Evolutionary conservation across 2,113 vertebrate species (phyloP).

Genomic region (Pimephales promelas): DNA sequence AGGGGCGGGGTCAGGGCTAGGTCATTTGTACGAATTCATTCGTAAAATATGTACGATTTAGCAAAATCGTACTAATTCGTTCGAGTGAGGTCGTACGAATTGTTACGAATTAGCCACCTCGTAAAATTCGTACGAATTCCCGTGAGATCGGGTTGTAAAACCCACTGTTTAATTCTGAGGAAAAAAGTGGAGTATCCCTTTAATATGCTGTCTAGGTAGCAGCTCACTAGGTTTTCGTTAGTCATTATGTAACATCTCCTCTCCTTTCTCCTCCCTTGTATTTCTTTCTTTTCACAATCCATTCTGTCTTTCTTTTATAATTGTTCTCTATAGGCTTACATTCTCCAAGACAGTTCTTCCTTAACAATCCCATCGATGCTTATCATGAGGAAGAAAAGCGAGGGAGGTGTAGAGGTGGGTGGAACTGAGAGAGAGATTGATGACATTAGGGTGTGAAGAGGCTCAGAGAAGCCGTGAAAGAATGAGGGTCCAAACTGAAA

Average conservation of each 20-base stretch:
- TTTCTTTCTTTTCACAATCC: not conserved
- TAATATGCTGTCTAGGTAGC: not conserved
- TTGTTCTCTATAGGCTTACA: not conserved
- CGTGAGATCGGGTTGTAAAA: no score
- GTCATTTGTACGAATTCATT: no score
- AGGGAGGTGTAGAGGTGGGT: not conserved
- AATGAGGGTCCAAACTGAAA: not conserved
- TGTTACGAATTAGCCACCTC: no score
- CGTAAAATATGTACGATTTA: no score
- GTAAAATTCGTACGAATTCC: no score
- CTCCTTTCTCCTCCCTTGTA: not conserved
- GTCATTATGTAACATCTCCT: not conserved
- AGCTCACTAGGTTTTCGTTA: not conserved
- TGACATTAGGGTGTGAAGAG: not conserved
- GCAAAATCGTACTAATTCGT: no score
- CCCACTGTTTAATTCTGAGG: no score
- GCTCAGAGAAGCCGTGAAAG: not conserved
- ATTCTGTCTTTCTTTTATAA: not conserved
- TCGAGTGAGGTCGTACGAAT: no score
- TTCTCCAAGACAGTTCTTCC: not conserved
- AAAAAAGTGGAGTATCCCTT: no score
- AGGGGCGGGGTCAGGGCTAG: no score
- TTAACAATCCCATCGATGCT: not conserved
- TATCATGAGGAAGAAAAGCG: not conserved
- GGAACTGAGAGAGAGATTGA: not conserved